These are phyloP conservation scores for Drosophila teissieri DNA, from an alignment of 1,140 invertebrate species.

Conservation along the genomic window DNA sequence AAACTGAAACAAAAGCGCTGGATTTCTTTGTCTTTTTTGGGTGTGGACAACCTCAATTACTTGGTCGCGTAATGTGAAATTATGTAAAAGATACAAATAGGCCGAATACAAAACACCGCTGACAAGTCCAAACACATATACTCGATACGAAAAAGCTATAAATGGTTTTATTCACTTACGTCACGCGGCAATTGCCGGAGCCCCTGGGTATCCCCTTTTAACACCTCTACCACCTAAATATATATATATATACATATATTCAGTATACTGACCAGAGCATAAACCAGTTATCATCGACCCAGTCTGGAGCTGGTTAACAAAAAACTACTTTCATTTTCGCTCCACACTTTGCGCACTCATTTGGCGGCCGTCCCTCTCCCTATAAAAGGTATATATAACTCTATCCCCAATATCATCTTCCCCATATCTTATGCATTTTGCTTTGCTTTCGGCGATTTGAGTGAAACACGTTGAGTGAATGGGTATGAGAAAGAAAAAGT, in stretches of 20 bases:
- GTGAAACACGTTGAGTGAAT: slow-evolving; percentile 28
- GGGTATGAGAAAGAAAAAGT: slow-evolving; percentile 38
- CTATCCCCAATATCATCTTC: slow-evolving; percentile 3
- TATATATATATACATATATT: neutral
- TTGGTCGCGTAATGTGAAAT: slow-evolving; percentile 41
- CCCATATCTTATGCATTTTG: slow-evolving; percentile 17
- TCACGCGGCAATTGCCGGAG: slow-evolving; percentile 51
- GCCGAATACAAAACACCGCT: slow-evolving; percentile 19
- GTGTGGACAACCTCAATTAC: slow-evolving; percentile 34
- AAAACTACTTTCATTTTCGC: slow-evolving; percentile 79
- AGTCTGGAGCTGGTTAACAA: slow-evolving; percentile 39
- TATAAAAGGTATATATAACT: neutral
- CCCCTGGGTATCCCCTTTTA: neutral
- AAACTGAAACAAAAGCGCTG: neutral
- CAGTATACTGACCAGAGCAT: slow-evolving; percentile 30
- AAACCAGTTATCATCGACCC: slow-evolving; percentile 66
- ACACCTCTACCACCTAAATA: neutral
- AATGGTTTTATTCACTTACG: slow-evolving; percentile 55
- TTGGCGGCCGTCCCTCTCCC: slow-evolving; percentile 6
- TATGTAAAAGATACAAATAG: slow-evolving; percentile 44
- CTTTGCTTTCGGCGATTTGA: slow-evolving; percentile 14
- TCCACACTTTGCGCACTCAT: slow-evolving; percentile 32
- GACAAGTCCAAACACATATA: slow-evolving; percentile 27
- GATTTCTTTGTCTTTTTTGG: slow-evolving; percentile 13
- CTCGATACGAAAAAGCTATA: slow-evolving; percentile 37